Percentiles rank a stretch among this genome's conserved stretches.
Evolutionary conservation across 1,140 invertebrate genomes (phyloP).

Genomic region (Drosophila repleta): DNA sequence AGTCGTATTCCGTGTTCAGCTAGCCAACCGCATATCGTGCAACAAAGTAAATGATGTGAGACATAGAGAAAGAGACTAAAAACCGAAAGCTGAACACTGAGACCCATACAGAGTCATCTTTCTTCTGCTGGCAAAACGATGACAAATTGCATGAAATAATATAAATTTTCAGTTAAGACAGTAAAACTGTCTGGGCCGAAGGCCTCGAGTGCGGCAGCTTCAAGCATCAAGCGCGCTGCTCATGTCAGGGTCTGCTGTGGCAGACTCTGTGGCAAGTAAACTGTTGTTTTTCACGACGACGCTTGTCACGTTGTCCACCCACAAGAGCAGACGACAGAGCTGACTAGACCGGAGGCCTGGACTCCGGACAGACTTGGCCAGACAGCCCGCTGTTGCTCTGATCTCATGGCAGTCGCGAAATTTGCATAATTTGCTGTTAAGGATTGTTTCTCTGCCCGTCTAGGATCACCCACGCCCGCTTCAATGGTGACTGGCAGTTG

Average conservation of each 20-base stretch:
- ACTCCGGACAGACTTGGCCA: slow-evolving; percentile 18
- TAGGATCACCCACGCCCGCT: slow-evolving; percentile 48
- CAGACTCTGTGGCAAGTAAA: slow-evolving; percentile 71
- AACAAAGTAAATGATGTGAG: slow-evolving; percentile 43
- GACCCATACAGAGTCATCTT: slow-evolving; percentile 66
- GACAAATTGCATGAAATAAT: slow-evolving; percentile 82
- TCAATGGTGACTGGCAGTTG: slow-evolving; percentile 37
- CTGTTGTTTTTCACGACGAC: slow-evolving; percentile 81
- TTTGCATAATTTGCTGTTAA: slow-evolving; percentile 74
- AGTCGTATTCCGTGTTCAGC: slow-evolving; percentile 8
- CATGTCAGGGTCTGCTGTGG: slow-evolving; percentile 24
- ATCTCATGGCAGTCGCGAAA: slow-evolving; percentile 53
- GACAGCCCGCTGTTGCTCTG: slow-evolving; percentile 21
- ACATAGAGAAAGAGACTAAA: slow-evolving; percentile 2
- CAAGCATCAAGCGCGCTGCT: slow-evolving; percentile 1
- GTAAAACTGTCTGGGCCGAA: slow-evolving; percentile 69
- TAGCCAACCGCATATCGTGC: slow-evolving; percentile 30
- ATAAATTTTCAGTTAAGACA: slow-evolving; percentile 80
- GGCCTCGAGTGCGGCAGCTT: slow-evolving; percentile 30
- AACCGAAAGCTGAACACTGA: slow-evolving; percentile 1
- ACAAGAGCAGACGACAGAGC: slow-evolving; percentile 74
- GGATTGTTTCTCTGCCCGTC: slow-evolving; percentile 47
- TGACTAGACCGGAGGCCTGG: slow-evolving; percentile 40
- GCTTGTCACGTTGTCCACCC: slow-evolving; percentile 81
- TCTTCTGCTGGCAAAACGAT: slow-evolving; percentile 77